Conservation (phyloP, 2,797 vertebrate genomes). For the Urocyon cinereoargenteus region DNA sequence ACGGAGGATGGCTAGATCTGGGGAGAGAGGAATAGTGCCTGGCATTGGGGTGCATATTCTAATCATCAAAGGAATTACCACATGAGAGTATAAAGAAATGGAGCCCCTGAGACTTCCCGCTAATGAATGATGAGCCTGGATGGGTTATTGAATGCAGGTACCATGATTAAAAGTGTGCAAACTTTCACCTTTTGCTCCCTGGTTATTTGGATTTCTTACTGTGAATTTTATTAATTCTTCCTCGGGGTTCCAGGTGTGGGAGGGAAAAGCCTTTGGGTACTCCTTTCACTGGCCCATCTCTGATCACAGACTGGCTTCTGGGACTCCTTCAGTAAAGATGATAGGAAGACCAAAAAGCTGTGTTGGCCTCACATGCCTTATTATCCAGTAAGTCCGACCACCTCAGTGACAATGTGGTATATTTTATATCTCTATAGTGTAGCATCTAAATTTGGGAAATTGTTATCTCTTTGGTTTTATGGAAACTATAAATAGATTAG, state of each 20-base stretch:
- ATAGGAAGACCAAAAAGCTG: not conserved
- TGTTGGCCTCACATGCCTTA: not conserved
- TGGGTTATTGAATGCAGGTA: not conserved
- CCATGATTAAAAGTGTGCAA: not conserved
- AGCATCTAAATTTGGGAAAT: not conserved
- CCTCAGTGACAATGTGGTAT: not conserved
- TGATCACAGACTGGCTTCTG: not conserved
- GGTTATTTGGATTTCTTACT: not conserved
- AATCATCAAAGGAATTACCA: not conserved
- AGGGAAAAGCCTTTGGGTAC: not conserved
- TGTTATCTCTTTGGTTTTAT: constrained; percentile 3
- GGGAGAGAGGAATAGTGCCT: not conserved
- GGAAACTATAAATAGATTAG: not conserved
- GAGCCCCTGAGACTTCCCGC: not conserved
- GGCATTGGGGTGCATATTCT: not conserved
- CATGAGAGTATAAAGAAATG: not conserved
- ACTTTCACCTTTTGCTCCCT: not conserved
- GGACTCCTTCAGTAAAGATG: not conserved
- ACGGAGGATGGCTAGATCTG: not conserved
- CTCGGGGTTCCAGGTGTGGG: not conserved
- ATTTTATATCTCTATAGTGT: not conserved
- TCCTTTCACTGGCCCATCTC: not conserved
- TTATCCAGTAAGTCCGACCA: not conserved
- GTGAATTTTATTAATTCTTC: not conserved
- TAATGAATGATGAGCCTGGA: not conserved